phyloP scores from a whole-genome alignment of 2,113 vertebrate species.

The Chiloscyllium plagiosum region DNA sequence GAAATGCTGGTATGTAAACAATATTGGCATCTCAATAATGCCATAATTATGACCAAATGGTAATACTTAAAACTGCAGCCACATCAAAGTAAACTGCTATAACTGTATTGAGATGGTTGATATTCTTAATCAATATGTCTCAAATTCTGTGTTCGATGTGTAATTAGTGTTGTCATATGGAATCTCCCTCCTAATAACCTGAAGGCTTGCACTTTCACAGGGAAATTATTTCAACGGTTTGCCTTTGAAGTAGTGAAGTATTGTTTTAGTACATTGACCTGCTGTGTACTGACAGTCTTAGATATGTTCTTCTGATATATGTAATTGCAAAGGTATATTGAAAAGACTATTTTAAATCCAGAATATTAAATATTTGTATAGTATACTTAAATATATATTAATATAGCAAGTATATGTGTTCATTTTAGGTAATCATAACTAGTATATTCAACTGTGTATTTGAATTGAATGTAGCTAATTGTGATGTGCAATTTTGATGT shows the following conservation, averaged over 20 bases:
- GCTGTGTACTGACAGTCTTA: background rate
- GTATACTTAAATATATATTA: background rate
- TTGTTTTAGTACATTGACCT: background rate
- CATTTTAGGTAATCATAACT: background rate
- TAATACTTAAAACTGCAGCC: background rate
- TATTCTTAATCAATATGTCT: background rate
- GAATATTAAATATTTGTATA: background rate
- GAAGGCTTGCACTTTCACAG: background rate
- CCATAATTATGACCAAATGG: background rate
- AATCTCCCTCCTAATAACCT: background rate
- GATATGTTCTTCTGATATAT: background rate
- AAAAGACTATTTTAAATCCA: background rate
- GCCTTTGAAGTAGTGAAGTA: background rate
- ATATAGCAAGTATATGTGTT: background rate
- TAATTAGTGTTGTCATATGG: background rate
- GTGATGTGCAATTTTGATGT: background rate
- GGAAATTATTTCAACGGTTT: background rate
- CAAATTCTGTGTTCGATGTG: background rate
- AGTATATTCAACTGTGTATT: background rate
- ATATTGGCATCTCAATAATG: background rate
- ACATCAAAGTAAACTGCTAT: background rate
- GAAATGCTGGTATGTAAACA: background rate
- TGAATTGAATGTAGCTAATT: slow-evolving; percentile 9
- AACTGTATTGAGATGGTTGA: background rate
- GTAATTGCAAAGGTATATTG: no score